A percentile compares a stretch with the other conserved stretches of the same genome.
Conservation (phyloP, 35 echinoderm and acorn worm species). For the Eucidaris tribuloides region DNA sequence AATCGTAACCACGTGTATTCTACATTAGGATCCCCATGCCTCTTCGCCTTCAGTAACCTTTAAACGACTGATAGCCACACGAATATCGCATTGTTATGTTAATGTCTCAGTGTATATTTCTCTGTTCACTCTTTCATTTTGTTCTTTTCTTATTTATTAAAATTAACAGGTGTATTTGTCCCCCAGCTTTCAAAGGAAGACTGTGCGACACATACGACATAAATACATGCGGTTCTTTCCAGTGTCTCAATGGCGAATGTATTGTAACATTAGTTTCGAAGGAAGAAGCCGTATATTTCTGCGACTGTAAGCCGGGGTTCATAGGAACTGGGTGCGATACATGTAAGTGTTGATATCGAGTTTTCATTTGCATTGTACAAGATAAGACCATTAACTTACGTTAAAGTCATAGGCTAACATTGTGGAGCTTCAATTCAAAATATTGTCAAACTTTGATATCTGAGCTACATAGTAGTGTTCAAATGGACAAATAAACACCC, state of each 20-base stretch:
- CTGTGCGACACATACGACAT: neutral
- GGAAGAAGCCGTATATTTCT: neutral
- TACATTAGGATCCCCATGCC: too few species aligned
- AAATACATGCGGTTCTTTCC: neutral
- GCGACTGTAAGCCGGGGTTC: neutral
- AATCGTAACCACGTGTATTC: too few species aligned
- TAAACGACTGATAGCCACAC: neutral
- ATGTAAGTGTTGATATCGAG: too few species aligned
- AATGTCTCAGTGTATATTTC: neutral
- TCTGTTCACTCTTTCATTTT: too few species aligned
- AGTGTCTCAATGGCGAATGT: constrained; percentile 12
- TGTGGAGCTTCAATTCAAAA: too few species aligned
- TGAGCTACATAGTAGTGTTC: too few species aligned
- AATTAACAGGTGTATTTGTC: neutral
- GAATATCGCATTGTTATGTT: neutral
- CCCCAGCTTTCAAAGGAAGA: neutral
- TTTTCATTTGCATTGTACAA: too few species aligned
- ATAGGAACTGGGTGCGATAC: constrained; percentile 15
- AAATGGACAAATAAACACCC: too few species aligned
- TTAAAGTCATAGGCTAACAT: too few species aligned
- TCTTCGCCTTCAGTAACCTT: too few species aligned
- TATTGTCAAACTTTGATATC: too few species aligned
- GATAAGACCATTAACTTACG: too few species aligned
- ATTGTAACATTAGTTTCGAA: neutral
- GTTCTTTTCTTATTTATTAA: neutral